Evolutionary conservation across 1,140 invertebrate species (phyloP), one percentile per base, ranked within the genome.

Genomic region (Lepidurus apus): DNA sequence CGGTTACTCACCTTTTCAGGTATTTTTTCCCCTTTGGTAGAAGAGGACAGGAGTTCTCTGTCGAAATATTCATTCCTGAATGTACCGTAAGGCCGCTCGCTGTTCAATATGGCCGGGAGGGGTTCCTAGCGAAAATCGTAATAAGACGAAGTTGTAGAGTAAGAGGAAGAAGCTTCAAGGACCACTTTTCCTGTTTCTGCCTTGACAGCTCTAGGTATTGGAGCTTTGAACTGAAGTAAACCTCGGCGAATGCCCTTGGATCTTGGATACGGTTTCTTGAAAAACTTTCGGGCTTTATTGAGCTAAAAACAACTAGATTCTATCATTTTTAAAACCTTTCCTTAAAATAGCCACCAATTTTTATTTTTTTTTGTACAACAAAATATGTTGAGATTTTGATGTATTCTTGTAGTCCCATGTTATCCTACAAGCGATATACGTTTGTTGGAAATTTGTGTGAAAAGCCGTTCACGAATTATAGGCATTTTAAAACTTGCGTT

Each of bases 141-240:
- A 34, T 34, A 34, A 34, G 34, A 34, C 34, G 34, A 34, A 34
- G 34, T 34, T 34, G 34, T 34, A 3, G 34, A 34, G 34, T 34
- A 34, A 34, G 34, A 34, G 34, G 34, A 34, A 34, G 34, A 34
- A 65, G 17, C 17, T 17, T 7, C 53, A 11, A 65, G 6, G 21
- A 7, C 17, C 53, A 65, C 53, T 65, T 17, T 65, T 65, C 53
- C 53, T 65, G 53, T 65, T 65, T 65, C 53, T 65, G 53, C 53
- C 13, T 65, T 13, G 53, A 65, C 53, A 65, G 53, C 53, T 65
- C 9, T 17, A 65, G 53, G 53, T 65, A 65, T 65, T 65, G 53
- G 53, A 65, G 53, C 53, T 65, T 65, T 65, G 53, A 65, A 65
- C 53, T 17, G 17, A 17, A 65, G 53, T 65, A 65, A 65, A 47